Base-by-base conservation (phyloP, 2,888 invertebrate genomes). In the Spisula solida region DNA sequence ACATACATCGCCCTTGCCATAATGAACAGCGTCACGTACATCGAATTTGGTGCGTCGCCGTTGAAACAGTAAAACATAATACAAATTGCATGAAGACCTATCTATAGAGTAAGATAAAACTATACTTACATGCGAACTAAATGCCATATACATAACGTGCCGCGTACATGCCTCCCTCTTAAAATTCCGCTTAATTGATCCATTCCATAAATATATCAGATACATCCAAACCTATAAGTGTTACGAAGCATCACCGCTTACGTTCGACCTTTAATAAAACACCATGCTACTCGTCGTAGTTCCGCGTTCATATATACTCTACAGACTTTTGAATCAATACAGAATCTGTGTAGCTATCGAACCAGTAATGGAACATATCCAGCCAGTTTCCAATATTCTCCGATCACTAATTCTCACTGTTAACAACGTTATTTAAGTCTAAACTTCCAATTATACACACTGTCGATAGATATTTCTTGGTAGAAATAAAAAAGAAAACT, bases 261-360 rank as follows among this genome's bases (percentile, higher is more conserved):
- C 75, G 34, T 75, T 14, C 31, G 34, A 34, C 16, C 75, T 34
- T 34, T 75, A 75, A 31, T 75, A 34, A 75, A 34, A 75, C 75
- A 31, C 34, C 75, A 75, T 31, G 75, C 18, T 18, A 31, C 31
- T 75, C 16, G 5, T 1, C 18, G 31, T 18, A 25, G 75, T 31
- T 2, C 41, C 41, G 29, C 31, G 75, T 34, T 75, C 34, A 31
- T 75, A 75, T 75, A 75, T 75, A 75, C 18, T 31, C 10, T 34
- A 75, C 75, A 75, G 75, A 75, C 75, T 16, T 75, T 29, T 10
- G 75, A 75, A 75, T 75, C 75, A 31, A 75, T 75, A 75, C 16
- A 12, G 75, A 75, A 75, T 75, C 75, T 34, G 34, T 75, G 18
- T 31, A 31, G 1, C 75, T 16, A 75, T 75, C 75, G 29, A 34